Percentiles rank a stretch among this genome's conserved stretches.
Evolutionary conservation across 2,888 invertebrate genomes (phyloP).

Genomic region (Drosophila buzzatii): DNA sequence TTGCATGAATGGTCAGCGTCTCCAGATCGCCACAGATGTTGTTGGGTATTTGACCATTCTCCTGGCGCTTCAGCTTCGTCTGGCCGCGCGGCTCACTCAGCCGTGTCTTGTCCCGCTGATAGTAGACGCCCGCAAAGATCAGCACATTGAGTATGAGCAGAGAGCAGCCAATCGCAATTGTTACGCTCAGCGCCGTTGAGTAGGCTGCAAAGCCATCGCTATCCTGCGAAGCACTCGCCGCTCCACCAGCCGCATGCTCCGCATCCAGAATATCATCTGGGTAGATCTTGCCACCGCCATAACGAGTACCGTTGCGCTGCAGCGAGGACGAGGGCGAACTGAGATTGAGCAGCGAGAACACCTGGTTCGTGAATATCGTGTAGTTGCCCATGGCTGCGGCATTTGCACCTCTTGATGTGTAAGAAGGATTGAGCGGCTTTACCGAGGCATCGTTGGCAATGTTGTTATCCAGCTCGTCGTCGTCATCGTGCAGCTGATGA

Average conservation of each 20-base stretch:
- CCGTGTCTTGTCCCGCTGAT: slow-evolving; percentile 94
- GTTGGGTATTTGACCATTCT: slow-evolving; percentile 95
- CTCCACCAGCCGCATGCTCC: slow-evolving; percentile 71
- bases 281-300: slow-evolving; percentile 79
- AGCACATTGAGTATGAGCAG: slow-evolving; percentile 95
- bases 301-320: slow-evolving; percentile 82
- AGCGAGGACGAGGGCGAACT: slow-evolving; percentile 84
- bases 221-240: slow-evolving; percentile 89
- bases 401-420: slow-evolving; percentile 77
- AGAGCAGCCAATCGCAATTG: slow-evolving; percentile 97
- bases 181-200: slow-evolving; percentile 95
- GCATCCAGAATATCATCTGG: slow-evolving; percentile 82
- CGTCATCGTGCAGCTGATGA: slow-evolving; percentile 92
- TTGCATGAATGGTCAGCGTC: slow-evolving; percentile 86
- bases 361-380: slow-evolving; percentile 85
- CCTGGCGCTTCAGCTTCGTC: slow-evolving; percentile 90
- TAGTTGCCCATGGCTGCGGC: slow-evolving; percentile 83
- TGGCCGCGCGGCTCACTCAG: slow-evolving; percentile 87
- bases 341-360: slow-evolving; percentile 84
- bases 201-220: slow-evolving; percentile 96
- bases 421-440: slow-evolving; percentile 85
- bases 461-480: slow-evolving; percentile 86
- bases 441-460: slow-evolving; percentile 86
- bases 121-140: slow-evolving; percentile 97
- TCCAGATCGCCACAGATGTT: slow-evolving; percentile 95